phyloP scores from a whole-genome alignment of 2,888 invertebrate species.

The Cacoxenus indagator region DNA sequence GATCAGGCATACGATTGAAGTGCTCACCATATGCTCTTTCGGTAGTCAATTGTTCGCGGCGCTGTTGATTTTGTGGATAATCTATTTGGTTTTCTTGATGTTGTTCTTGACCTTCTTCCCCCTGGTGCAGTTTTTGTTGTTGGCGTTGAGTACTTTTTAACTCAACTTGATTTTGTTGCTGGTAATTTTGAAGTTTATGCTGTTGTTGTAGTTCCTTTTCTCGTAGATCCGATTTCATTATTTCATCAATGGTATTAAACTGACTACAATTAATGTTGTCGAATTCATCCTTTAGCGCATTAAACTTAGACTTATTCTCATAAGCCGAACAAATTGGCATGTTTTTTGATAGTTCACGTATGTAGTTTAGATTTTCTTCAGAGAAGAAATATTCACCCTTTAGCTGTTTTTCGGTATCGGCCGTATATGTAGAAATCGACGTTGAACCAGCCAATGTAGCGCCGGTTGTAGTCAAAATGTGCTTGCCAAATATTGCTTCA shows the following conservation, averaged over 20 bases:
- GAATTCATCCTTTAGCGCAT: slow-evolving; percentile 49
- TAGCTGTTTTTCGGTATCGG: slow-evolving; percentile 17
- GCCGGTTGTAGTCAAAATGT: not conserved
- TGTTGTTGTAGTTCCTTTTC: slow-evolving; percentile 44
- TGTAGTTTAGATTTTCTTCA: slow-evolving; percentile 70
- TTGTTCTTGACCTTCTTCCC: not conserved
- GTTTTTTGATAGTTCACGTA: slow-evolving; percentile 69
- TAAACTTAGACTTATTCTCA: slow-evolving; percentile 70
- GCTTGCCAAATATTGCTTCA: not conserved
- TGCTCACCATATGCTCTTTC: not conserved
- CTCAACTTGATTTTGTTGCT: slow-evolving; percentile 11
- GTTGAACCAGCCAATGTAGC: slow-evolving; percentile 2
- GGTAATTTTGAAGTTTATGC: slow-evolving; percentile 21
- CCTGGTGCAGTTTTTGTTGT: not conserved
- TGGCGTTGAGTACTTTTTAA: not conserved
- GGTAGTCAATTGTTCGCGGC: not conserved
- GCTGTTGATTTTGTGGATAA: not conserved
- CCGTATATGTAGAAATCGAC: slow-evolving; percentile 26
- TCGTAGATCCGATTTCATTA: slow-evolving; percentile 61
- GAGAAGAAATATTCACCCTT: slow-evolving; percentile 58
- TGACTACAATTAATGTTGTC: slow-evolving; percentile 7
- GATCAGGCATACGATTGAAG: slow-evolving; percentile 42
- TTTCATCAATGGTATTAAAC: slow-evolving; percentile 58
- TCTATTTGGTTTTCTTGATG: not conserved
- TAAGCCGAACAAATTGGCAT: slow-evolving; percentile 70